A percentile compares a stretch with the other conserved stretches of the same genome.
Conservation (phyloP, 2,888 invertebrate genomes). For the Ypsolopha sequella region DNA sequence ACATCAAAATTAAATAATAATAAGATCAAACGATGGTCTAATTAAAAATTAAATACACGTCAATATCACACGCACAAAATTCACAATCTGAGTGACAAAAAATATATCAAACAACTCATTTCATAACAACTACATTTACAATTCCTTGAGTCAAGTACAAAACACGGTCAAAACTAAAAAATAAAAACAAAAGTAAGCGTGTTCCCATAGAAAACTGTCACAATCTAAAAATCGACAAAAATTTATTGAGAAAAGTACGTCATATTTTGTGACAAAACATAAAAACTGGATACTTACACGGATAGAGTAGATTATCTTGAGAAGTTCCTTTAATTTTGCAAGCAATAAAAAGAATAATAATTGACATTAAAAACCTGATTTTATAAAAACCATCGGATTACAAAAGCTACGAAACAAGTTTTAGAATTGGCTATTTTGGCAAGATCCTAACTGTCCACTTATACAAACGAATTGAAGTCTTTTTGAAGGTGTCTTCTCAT, state of each 20-base stretch:
- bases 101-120: neutral
- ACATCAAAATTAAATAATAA: neutral
- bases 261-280: conserved; percentile 8
- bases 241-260: neutral
- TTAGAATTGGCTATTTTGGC: conserved; percentile 35
- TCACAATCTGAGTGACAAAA: neutral
- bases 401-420: neutral
- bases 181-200: neutral
- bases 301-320: conserved; percentile 73
- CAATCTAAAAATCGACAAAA: neutral
- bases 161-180: neutral
- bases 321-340: conserved; percentile 62
- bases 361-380: neutral
- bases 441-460: conserved; percentile 38
- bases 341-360: conserved; percentile 9
- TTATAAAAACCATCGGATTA: neutral
- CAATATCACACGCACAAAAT: neutral
- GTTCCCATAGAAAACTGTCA: neutral
- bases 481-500: neutral
- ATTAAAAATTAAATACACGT: neutral
- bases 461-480: conserved; percentile 5
- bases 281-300: conserved; percentile 67
- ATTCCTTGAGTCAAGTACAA: neutral
- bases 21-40: conserved; percentile 2
- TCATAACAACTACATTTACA: conserved; percentile 1